Conservation (phyloP, 2,888 invertebrate species). For the Pristionchus fissidentatus region DNA sequence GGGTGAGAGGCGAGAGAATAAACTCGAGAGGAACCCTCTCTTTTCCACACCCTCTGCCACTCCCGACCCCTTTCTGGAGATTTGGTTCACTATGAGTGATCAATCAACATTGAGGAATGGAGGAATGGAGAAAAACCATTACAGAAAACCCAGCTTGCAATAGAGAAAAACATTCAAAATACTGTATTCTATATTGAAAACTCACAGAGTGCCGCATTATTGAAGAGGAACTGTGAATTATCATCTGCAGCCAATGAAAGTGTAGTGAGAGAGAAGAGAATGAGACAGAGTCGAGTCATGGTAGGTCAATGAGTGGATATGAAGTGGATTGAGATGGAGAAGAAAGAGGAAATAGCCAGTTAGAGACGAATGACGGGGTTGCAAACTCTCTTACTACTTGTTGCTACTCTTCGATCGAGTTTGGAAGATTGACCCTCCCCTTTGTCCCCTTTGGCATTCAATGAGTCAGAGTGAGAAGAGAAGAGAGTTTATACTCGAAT, state of each 20-base stretch:
- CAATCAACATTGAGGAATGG: background rate
- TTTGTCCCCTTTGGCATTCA: background rate
- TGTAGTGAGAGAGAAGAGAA: background rate
- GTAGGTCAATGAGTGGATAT: background rate
- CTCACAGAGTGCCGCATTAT: slow-evolving; percentile 40
- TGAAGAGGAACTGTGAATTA: slow-evolving; percentile 47
- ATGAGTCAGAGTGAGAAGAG: slow-evolving; percentile 21
- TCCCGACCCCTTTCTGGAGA: too few species aligned
- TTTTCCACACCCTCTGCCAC: too few species aligned
- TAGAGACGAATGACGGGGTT: background rate
- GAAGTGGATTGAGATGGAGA: slow-evolving; percentile 22
- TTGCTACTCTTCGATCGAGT: background rate
- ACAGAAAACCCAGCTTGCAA: background rate
- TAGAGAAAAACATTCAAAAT: background rate
- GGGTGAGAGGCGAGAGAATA: background rate
- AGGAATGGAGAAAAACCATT: background rate
- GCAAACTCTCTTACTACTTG: slow-evolving; percentile 35
- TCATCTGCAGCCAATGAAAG: slow-evolving; percentile 11
- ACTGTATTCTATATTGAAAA: background rate
- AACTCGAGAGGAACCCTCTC: background rate
- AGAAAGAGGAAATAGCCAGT: background rate
- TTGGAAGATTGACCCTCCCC: slow-evolving; percentile 30
- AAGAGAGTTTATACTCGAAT: slow-evolving; percentile 44
- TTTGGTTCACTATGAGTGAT: background rate
- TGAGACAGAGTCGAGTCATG: background rate